These are phyloP conservation scores for Gobio gobio DNA, from an alignment of 2,113 vertebrate genomes.

Conservation along the genomic window DNA sequence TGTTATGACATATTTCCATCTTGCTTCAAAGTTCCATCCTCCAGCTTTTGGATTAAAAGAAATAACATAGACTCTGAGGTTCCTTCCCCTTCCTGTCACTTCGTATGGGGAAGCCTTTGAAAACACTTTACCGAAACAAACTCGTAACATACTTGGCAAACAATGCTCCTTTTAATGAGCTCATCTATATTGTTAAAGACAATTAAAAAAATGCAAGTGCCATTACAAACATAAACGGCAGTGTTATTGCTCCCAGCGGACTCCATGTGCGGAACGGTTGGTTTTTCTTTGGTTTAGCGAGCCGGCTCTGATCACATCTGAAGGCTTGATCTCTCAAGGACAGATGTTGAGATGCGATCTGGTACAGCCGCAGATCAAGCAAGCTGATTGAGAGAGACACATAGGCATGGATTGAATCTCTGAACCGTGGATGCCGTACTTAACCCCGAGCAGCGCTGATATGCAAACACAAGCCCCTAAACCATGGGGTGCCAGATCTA, in stretches of 20 bases:
- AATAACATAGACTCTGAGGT: not conserved
- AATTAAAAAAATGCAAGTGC: constrained; percentile 1
- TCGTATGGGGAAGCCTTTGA: constrained; percentile 17
- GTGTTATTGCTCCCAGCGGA: constrained; percentile 24
- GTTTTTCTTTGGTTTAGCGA: constrained; percentile 43
- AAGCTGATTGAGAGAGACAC: constrained; percentile 56
- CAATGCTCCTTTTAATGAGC: constrained; percentile 15
- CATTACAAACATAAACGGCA: constrained; percentile 21
- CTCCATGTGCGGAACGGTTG: constrained; percentile 27
- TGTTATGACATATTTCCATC: constrained; percentile 52
- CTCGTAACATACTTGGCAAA: constrained; percentile 22
- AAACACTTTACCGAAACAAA: constrained; percentile 14
- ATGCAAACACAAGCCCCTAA: constrained; percentile 27
- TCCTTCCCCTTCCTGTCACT: not conserved
- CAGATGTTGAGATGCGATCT: constrained; percentile 51
- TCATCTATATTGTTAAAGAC: not conserved
- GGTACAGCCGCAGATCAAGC: not conserved
- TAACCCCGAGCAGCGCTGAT: constrained; percentile 45
- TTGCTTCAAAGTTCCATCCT: constrained; percentile 29
- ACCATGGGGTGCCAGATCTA: constrained; percentile 44
- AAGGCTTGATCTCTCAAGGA: constrained; percentile 47
- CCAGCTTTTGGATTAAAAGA: constrained; percentile 39
- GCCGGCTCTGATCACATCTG: constrained; percentile 41
- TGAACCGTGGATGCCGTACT: constrained; percentile 45
- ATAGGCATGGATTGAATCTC: constrained; percentile 52